Evolutionary conservation across 2,888 invertebrate genomes (phyloP).

Genomic region (Drosophila sordidapex): DNA sequence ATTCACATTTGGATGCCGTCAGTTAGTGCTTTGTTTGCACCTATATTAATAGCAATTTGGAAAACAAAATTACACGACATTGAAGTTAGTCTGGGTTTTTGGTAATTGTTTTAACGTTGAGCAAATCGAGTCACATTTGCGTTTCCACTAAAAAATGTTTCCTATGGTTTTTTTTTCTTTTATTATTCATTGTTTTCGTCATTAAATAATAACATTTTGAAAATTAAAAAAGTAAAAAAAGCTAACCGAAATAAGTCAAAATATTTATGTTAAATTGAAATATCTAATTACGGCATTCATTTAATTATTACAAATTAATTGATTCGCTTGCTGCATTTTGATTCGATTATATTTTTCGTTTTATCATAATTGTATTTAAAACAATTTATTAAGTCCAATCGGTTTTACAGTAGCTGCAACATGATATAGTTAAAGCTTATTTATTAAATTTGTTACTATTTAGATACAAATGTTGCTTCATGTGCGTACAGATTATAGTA

Average conservation of each 20-base stretch:
- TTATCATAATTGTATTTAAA: not conserved
- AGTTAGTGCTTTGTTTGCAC: not conserved
- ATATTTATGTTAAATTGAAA: not conserved
- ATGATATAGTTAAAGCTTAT: constrained; percentile 5
- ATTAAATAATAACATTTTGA: not conserved
- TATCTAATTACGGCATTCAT: not conserved
- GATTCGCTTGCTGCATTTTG: not conserved
- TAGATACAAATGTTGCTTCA: not conserved
- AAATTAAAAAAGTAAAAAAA: not conserved
- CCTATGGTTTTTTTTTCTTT: not conserved
- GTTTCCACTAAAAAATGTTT: not conserved
- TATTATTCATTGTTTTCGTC: no score
- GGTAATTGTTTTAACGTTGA: not conserved
- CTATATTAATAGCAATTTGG: not conserved
- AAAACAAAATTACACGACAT: not conserved
- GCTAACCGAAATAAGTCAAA: not conserved
- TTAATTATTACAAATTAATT: not conserved
- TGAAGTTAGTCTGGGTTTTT: not conserved
- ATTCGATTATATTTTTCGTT: not conserved
- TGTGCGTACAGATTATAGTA: not conserved
- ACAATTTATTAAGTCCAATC: not conserved
- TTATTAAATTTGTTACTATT: not conserved
- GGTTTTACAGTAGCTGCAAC: not conserved
- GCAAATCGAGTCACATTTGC: not conserved
- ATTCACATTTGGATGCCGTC: not conserved